phyloP scores from a whole-genome alignment of 1,140 invertebrate species.

The Pectinophora gossypiella region DNA sequence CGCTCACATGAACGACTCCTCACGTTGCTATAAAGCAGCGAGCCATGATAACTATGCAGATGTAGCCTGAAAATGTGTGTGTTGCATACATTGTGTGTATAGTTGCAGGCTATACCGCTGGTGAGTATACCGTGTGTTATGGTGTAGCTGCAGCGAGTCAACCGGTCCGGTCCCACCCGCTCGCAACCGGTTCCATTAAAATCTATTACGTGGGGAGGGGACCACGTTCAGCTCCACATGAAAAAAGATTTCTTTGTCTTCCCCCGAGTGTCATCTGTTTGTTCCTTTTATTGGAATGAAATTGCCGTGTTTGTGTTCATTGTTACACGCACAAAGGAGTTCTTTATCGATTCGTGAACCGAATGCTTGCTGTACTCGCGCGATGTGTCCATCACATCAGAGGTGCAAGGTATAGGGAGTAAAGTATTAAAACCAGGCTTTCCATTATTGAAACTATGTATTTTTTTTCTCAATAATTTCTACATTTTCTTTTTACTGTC shows the following conservation, averaged over 20 bases:
- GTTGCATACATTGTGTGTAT: background rate
- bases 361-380: too few species aligned
- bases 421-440: slow-evolving; percentile 44
- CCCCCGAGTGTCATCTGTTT: background rate
- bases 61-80: too few species aligned
- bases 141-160: background rate
- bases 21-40: too few species aligned
- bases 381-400: background rate
- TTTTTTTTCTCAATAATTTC: slow-evolving; percentile 68
- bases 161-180: background rate
- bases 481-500: slow-evolving; percentile 69
- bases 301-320: too few species aligned
- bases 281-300: too few species aligned
- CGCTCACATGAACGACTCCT: too few species aligned
- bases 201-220: too few species aligned
- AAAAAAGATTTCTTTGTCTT: background rate
- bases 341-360: too few species aligned
- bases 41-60: too few species aligned
- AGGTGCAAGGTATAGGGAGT: too few species aligned
- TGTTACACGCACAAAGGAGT: too few species aligned
- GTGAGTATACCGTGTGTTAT: background rate
- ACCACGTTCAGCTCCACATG: background rate
- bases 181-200: background rate
- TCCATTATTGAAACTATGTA: slow-evolving; percentile 72
- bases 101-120: background rate